Percentiles rank a stretch among this genome's conserved stretches.
These are phyloP conservation scores for Sebastes fasciatus DNA, from an alignment of 2,113 vertebrate species.

Conservation along the genomic window DNA sequence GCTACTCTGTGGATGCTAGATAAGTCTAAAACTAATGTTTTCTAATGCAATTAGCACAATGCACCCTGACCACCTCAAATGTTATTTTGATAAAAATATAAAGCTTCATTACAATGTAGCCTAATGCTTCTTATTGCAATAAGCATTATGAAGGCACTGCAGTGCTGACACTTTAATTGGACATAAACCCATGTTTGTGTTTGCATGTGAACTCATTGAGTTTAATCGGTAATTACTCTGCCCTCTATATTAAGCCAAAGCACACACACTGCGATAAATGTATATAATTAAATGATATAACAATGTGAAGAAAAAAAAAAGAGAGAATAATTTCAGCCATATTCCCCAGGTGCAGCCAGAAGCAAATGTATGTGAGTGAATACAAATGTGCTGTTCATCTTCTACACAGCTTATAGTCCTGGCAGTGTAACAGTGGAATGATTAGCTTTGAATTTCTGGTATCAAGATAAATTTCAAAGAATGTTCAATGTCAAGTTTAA, in stretches of 20 bases:
- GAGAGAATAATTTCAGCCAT: not conserved
- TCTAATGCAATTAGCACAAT: not conserved
- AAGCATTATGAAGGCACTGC: not conserved
- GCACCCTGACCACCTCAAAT: not conserved
- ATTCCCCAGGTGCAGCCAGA: not conserved
- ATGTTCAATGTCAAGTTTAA: not conserved
- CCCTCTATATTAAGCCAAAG: not conserved
- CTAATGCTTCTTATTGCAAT: not conserved
- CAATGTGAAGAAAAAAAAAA: not conserved
- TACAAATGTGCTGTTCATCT: constrained; percentile 2
- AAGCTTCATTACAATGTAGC: not conserved
- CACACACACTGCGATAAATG: not conserved
- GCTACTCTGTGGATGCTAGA: not conserved
- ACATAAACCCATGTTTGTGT: not conserved
- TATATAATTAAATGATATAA: not conserved
- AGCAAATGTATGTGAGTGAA: not conserved
- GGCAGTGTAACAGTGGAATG: not conserved
- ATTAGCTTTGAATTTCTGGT: constrained; percentile 5
- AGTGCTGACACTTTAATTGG: constrained; percentile 10
- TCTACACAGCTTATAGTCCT: too few species aligned
- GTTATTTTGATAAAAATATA: not conserved
- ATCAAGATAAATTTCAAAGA: constrained; percentile 12
- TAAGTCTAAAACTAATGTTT: not conserved
- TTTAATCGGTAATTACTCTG: not conserved
- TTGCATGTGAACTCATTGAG: not conserved